Percentiles rank a stretch among this genome's conserved stretches.
Conservation (phyloP, 2,797 vertebrate species). For the Pangasius larnaudii region DNA sequence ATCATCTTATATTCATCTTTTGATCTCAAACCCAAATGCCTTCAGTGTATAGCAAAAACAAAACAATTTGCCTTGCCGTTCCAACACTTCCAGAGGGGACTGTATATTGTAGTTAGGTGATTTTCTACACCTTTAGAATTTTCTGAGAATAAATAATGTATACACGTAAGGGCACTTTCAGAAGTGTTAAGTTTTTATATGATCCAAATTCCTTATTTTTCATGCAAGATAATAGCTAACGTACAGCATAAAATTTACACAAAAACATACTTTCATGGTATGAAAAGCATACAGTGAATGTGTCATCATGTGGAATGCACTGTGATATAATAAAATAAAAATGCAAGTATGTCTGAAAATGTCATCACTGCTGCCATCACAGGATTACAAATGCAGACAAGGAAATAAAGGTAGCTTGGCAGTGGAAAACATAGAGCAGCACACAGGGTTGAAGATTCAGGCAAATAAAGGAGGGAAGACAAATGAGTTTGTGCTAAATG, state of each 20-base stretch:
- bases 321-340: slow-evolving; percentile 50
- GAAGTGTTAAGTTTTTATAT: slow-evolving; percentile 52
- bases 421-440: background rate
- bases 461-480: slow-evolving; percentile 60
- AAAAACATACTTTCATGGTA: slow-evolving; percentile 41
- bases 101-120: background rate
- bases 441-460: background rate
- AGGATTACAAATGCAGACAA: background rate
- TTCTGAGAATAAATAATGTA: background rate
- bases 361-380: background rate
- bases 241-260: background rate
- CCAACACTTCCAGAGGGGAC: background rate
- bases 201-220: slow-evolving; percentile 61
- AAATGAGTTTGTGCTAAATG: slow-evolving; percentile 70
- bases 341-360: background rate
- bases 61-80: background rate
- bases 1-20: background rate
- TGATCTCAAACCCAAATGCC: background rate
- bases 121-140: background rate
- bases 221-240: slow-evolving; percentile 30
- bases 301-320: slow-evolving; percentile 51
- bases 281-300: slow-evolving; percentile 51
- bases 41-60: background rate
- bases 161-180: background rate
- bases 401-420: background rate